A percentile compares a stretch with the other conserved stretches of the same genome.
These are phyloP conservation scores for Trematocara caparti DNA, from an alignment of 2,797 vertebrate species.

Conservation along the genomic window DNA sequence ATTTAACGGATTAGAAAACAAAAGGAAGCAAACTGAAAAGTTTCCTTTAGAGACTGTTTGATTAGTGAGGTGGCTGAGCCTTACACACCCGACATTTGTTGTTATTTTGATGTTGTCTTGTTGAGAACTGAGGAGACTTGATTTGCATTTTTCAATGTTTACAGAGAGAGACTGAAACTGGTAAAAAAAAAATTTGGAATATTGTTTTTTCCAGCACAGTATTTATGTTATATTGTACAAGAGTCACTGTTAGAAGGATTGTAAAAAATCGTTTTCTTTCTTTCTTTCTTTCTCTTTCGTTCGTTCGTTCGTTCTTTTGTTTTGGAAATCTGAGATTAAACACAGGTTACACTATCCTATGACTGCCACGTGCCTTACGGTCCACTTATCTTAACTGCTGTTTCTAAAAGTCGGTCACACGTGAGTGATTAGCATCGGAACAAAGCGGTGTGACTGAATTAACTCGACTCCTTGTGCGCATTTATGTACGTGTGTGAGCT, in stretches of 20 bases:
- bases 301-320: conserved; percentile 25
- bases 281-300: conserved; percentile 39
- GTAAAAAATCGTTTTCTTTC: conserved; percentile 45
- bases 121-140: conserved; percentile 78
- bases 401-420: not conserved
- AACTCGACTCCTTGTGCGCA: not conserved
- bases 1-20: conserved; percentile 42
- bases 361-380: conserved; percentile 90
- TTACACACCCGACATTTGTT: conserved; percentile 74
- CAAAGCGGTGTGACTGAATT: not conserved
- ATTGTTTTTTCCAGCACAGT: conserved; percentile 83
- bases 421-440: not conserved
- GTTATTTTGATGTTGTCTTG: conserved; percentile 75
- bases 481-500: not conserved
- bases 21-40: conserved; percentile 62
- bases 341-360: conserved; percentile 87
- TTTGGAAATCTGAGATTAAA: conserved; percentile 76
- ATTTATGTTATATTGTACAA: conserved; percentile 96
- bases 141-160: conserved; percentile 78
- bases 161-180: conserved; percentile 74
- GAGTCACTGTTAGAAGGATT: conserved; percentile 92
- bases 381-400: conserved; percentile 70
- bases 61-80: conserved; percentile 82
- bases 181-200: conserved; percentile 58
- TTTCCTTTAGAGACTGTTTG: conserved; percentile 88